Base-by-base conservation (phyloP, 2,113 vertebrate species). In the Fregetta grallaria region DNA sequence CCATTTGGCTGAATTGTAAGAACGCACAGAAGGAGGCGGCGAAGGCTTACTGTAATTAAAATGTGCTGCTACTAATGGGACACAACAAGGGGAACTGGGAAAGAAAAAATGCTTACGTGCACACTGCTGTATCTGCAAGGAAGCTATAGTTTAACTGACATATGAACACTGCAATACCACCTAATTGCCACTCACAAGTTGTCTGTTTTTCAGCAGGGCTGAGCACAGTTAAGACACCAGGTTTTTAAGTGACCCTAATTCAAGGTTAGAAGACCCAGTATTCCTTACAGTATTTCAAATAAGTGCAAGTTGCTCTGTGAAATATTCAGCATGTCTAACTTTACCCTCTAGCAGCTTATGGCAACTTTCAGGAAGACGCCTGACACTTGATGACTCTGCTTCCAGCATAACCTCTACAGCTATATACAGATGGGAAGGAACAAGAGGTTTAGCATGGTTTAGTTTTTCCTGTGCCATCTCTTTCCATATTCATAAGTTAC, bases 11-110 rank as follows among this genome's bases (percentile, higher is more conserved):
- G 67, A 77, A 53, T 13, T 29, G 90, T 70, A 95, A 94, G 96
- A 90, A 94, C 38, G 49, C 85, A 68, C 94, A 88, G 84, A 53
- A 96, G 93, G 94, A 95, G 96, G 92, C 55, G 63, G 76, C 3
- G 14, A 75, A 86, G 80, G 61, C 61, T 72, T 53, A 18, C 70
- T 86, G 88, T 61, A 92, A 96, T 92, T 86, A 68, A 73, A 91
- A 74, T 30, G 18, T 56, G 20, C 82, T 91, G 88, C 96, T 94
- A 88, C 93, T 94, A 70, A 90, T 13, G 26, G 94, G 83, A 79
- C 93, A 71, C 59, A 78, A 50, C 85, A 94, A 93, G 84, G 74
- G 80, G 45, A 56, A 63, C 21, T 13, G 61, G 79, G 88, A 85
- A 94, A 90, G 91, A 78, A 77, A 91, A 88, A 90, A 82, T 32